Base-by-base conservation (phyloP, 2,888 invertebrate species). In the Dinocampus coccinellae region DNA sequence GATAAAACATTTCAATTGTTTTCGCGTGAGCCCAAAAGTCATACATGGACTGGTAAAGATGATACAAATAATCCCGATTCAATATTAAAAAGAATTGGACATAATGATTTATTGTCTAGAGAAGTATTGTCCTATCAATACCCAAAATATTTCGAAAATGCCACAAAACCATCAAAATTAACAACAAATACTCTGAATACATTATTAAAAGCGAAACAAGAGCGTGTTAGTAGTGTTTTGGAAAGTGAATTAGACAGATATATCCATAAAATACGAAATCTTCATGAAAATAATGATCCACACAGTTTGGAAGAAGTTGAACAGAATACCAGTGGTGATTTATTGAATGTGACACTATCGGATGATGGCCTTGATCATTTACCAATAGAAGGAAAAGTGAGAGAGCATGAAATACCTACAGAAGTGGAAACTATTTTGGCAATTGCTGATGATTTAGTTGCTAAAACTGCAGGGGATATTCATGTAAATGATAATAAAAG, bases 281-380 rank as follows among this genome's bases (percentile, higher is more conserved):
- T 84, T 13, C 83, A 85, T 69, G 76, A 72, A 1, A 79, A 79
- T 10, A 72, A 74, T 7, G 76, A 79, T 47, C 57, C 58, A 10
- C 73, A 74, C 2, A 84, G 81, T 36, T n/a, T 76, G 3, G 83
- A 82, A 2, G 85, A 83, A 13, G n/a, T 70, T 4, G 84, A 85
- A 33, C 82, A 85, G 72, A 84, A 86, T 34, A 86, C 84, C 2
- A 86, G 83, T 55, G 84, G 82, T 0, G 85, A 85, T 77, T 68
- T 83, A 4, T 63, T 85, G 36, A 86, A 86, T 69, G 81, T 82
- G 16, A 81, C 82, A 0, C 73, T 83, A 0, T 84, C 82, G 7
- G 82, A 83, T 13, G 84, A 85, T 34, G 81, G 76, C 0, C 3
- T 70, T 22, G 76, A 78, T 26, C 77, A 80, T 2, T 52, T 75